Percentiles rank a stretch among this genome's conserved stretches.
phyloP scores from a whole-genome alignment of 2,888 invertebrate species.

The Elgonia sp. region DNA sequence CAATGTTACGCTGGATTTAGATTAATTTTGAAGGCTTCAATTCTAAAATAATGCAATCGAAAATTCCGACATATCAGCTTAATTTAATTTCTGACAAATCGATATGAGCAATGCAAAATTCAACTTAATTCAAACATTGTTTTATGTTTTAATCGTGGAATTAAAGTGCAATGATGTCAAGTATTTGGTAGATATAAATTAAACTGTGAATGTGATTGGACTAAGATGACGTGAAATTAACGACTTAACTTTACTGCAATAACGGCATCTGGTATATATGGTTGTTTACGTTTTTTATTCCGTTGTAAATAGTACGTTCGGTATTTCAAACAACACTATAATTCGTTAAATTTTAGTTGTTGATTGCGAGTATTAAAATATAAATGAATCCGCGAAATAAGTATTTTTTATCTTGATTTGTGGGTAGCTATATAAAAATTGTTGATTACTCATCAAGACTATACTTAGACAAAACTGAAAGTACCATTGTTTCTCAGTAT shows the following conservation, averaged over 20 bases:
- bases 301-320: too few species aligned
- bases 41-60: neutral
- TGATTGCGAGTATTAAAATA: too few species aligned
- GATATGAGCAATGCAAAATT: neutral
- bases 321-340: too few species aligned
- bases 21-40: neutral
- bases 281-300: too few species aligned
- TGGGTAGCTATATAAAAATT: too few species aligned
- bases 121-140: neutral
- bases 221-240: conserved; percentile 16
- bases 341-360: too few species aligned
- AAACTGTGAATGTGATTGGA: neutral
- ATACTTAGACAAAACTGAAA: too few species aligned
- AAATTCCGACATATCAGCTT: neutral
- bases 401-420: too few species aligned
- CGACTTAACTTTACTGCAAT: neutral
- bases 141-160: neutral
- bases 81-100: neutral
- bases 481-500: too few species aligned
- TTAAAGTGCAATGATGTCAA: conserved; percentile 14
- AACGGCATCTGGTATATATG: neutral
- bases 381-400: too few species aligned
- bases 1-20: neutral
- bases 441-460: too few species aligned
- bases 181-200: conserved; percentile 1